Evolutionary conservation across 1,140 invertebrate genomes (phyloP).

Genomic region (Brachionus calyciflorus): DNA sequence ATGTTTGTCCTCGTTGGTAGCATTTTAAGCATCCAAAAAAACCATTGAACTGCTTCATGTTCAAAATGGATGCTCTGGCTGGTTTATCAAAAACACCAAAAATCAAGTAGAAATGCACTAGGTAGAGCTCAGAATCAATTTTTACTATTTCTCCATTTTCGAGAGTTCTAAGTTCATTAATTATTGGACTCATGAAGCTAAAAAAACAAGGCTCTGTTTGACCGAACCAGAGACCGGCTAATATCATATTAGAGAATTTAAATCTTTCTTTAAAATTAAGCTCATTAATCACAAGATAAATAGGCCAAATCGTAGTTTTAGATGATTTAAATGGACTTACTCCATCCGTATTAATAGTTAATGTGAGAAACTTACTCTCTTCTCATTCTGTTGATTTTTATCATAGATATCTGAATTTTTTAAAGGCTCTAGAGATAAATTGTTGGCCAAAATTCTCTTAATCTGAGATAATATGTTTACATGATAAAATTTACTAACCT

Average conservation of each 20-base stretch:
- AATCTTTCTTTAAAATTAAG: neutral
- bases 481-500: no score
- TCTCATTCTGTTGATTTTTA: neutral
- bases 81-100: neutral
- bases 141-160: neutral
- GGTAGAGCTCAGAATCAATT: neutral
- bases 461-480: no score
- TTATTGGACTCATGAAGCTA: neutral
- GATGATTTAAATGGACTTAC: neutral
- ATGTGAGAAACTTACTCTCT: neutral
- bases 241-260: slow-evolving; percentile 9
- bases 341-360: slow-evolving; percentile 8
- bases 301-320: neutral
- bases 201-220: neutral
- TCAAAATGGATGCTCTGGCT: neutral
- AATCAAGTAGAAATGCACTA: neutral
- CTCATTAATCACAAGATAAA: neutral
- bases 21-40: neutral
- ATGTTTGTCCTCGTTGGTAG: neutral
- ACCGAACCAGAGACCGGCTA: neutral
- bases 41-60: neutral
- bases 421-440: no score
- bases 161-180: neutral
- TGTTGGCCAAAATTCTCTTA: no score
- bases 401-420: no score